These are phyloP conservation scores for Eubasilissa regina DNA, from an alignment of 1,140 invertebrate species.

Conservation along the genomic window DNA sequence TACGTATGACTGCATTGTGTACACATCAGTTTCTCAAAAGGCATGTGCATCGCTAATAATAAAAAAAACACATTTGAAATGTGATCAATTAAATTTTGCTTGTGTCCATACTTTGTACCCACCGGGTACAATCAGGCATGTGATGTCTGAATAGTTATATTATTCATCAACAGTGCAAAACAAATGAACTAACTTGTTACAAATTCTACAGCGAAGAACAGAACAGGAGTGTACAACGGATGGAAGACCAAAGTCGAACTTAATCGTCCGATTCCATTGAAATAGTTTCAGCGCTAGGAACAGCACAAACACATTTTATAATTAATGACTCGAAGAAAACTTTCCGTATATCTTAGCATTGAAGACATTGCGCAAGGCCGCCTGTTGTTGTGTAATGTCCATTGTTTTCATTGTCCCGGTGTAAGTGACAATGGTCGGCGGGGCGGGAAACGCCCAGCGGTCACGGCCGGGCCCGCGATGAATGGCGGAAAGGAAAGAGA, in stretches of 20 bases:
- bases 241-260: background rate
- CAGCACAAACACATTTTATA: background rate
- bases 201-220: too few relatives aligned
- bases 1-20: too few relatives aligned
- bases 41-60: too few relatives aligned
- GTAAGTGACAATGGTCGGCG: background rate
- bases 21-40: too few relatives aligned
- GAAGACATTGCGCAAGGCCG: slow-evolving; percentile 17
- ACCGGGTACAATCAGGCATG: too few relatives aligned
- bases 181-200: too few relatives aligned
- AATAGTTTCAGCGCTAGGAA: background rate
- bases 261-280: background rate
- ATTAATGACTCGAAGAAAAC: background rate
- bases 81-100: too few relatives aligned
- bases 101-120: too few relatives aligned
- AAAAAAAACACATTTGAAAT: too few relatives aligned
- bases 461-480: background rate
- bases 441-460: background rate
- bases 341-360: background rate
- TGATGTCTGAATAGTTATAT: too few relatives aligned
- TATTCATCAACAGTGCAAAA: too few relatives aligned
- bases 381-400: background rate
- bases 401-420: slow-evolving; percentile 23
- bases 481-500: background rate
- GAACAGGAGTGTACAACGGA: too few relatives aligned